phyloP scores from a whole-genome alignment of 2,797 vertebrate species.

The Darevskia mixta region DNA sequence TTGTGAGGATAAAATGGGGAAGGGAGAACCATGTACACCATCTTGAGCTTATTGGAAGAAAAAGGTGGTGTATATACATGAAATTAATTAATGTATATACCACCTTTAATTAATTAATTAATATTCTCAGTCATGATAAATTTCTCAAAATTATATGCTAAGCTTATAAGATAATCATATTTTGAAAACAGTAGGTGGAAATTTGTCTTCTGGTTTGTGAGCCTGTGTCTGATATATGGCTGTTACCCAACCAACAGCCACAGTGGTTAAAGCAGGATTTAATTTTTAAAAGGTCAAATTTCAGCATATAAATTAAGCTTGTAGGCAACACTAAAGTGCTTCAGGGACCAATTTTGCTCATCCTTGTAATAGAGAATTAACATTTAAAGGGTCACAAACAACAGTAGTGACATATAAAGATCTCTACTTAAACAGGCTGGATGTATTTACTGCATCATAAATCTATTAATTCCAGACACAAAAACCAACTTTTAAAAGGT shows the following conservation, averaged over 20 bases:
- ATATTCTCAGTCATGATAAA: neutral
- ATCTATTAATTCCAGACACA: neutral
- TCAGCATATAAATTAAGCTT: slow-evolving; percentile 12
- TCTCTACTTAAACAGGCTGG: neutral
- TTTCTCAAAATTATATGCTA: neutral
- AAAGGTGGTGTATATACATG: too few relatives aligned
- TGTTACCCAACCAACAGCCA: neutral
- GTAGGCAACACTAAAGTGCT: neutral
- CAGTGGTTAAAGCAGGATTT: slow-evolving; percentile 14
- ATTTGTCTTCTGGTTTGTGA: neutral
- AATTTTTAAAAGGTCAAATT: slow-evolving; percentile 23
- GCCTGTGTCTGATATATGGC: neutral
- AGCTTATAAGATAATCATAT: neutral
- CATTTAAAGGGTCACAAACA: neutral
- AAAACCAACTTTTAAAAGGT: neutral
- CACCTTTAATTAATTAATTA: neutral
- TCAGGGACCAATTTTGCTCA: neutral
- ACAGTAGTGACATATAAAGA: neutral
- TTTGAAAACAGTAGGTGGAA: slow-evolving; percentile 4
- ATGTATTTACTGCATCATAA: neutral
- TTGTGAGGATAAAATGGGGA: too few relatives aligned
- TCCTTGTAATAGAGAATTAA: neutral
- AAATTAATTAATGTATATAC: too few relatives aligned
- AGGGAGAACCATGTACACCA: too few relatives aligned
- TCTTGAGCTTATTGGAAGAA: too few relatives aligned